Evolutionary conservation across 2,888 invertebrate species (phyloP).

Genomic region (Carabus problematicus): DNA sequence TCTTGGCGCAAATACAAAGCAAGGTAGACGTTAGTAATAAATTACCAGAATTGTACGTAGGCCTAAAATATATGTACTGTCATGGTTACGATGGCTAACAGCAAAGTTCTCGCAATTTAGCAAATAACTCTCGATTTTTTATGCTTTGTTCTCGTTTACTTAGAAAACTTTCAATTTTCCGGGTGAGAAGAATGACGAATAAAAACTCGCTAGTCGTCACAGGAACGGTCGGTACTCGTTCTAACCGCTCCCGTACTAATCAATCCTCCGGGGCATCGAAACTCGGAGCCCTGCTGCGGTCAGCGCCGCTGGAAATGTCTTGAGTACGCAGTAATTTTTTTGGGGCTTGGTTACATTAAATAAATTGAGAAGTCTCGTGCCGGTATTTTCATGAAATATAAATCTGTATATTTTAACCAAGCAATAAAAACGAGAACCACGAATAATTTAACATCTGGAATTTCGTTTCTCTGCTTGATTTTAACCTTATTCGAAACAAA

Average conservation of each 20-base stretch:
- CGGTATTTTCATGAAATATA: too few relatives aligned
- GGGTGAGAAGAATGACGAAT: conserved; percentile 17
- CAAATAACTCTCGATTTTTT: conserved; percentile 36
- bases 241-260: neutral
- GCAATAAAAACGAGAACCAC: too few relatives aligned
- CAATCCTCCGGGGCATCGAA: conserved; percentile 1
- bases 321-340: too few relatives aligned
- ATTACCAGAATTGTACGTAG: conserved; percentile 16
- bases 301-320: too few relatives aligned
- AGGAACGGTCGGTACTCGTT: neutral
- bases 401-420: too few relatives aligned
- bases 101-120: conserved; percentile 19
- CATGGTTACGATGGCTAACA: conserved; percentile 5
- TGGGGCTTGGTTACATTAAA: too few relatives aligned
- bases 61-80: conserved; percentile 20
- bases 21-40: conserved; percentile 18
- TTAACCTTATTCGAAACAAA: too few relatives aligned
- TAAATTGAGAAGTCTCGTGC: too few relatives aligned
- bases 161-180: conserved; percentile 26
- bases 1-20: conserved; percentile 4
- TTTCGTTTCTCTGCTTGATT: too few relatives aligned
- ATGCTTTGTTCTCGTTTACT: conserved; percentile 26
- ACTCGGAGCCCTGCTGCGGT: neutral
- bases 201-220: conserved; percentile 4
- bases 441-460: too few relatives aligned